phyloP scores from a whole-genome alignment of 2,797 vertebrate species.

The Gouania willdenowi region DNA sequence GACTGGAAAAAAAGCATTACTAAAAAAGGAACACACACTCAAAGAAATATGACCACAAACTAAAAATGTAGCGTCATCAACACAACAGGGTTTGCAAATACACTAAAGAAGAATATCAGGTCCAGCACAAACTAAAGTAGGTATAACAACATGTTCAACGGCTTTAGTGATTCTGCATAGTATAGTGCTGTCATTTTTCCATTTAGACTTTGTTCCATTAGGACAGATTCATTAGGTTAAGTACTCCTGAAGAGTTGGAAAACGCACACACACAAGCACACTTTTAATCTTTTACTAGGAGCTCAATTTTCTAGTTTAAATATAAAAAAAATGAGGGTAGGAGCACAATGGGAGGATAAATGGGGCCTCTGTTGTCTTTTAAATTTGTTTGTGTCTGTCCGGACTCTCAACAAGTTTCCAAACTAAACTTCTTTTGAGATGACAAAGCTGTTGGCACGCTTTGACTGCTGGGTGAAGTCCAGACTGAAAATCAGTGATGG shows the following conservation, averaged over 20 bases:
- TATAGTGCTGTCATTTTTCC: conserved; percentile 21
- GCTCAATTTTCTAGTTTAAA: conserved; percentile 27
- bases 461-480: conserved; percentile 53
- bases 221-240: conserved; percentile 61
- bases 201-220: conserved; percentile 47
- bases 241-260: conserved; percentile 53
- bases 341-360: conserved; percentile 16
- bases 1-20: no score
- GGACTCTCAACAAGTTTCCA: conserved; percentile 2
- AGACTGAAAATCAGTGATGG: conserved; percentile 50
- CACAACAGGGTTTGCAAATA: no score
- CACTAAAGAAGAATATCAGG: no score
- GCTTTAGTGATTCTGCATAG: conserved; percentile 26
- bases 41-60: no score
- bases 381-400: conserved; percentile 1
- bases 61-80: no score
- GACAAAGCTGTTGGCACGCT: conserved; percentile 57
- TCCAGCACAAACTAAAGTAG: no score
- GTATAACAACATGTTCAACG: no score
- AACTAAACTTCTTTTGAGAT: conserved; percentile 31
- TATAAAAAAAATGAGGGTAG: conserved; percentile 23
- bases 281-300: conserved; percentile 21
- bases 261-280: background rate
- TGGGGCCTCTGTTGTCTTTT: background rate
- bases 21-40: no score